Base-by-base conservation (phyloP, 2,113 vertebrate species). In the Pseudopodoces humilis region DNA sequence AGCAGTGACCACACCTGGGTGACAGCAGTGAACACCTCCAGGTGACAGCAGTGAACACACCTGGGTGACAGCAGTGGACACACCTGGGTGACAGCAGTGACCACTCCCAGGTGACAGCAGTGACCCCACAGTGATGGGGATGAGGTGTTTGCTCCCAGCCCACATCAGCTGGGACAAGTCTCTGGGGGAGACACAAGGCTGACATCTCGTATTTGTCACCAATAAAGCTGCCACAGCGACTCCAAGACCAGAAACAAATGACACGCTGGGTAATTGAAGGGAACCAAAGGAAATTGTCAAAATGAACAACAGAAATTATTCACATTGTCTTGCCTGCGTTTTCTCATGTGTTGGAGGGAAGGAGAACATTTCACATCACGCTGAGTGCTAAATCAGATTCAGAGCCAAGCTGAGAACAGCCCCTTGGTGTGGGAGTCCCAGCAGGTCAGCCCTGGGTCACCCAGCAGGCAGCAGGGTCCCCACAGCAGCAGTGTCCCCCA, bases 391-490 rank as follows among this genome's bases (percentile, higher is more conserved):
- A 37, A 52, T 4, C 43, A 50, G 37, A 33, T 3, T 17, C 27
- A 22, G 15, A 2, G n/a, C 56, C 35, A 2, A 23, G 30, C 13
- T 43, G 20, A 13, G 46, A 86, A 15, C 39, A 2, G 6, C 18
- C 24, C 15, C 35, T 15, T 2, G 6, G 28, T 6, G 33, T 16
- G 52, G 17, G 4, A 25, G 3, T 8, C 27, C 19, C 24, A 15
- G 4, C 4, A 12, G 23, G 25, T 6, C 27, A 24, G 24, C 19
- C 1, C 2, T 67, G 67, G 7, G 59, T 6, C 23, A 24, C 30
- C 76, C 59, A n/a, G 1, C 22, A 3, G 15, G 37, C 1, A 33
- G 14, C 2, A 0, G 15, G n/a, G 10, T 1, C 6, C 0, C 39
- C 39, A 39, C 39, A 39, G 39, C 39, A 39, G 39, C 39, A 39